Percentiles rank a stretch among this genome's conserved stretches.
These are phyloP conservation scores for Darevskia mixta DNA, from an alignment of 2,797 vertebrate genomes.

Conservation along the genomic window DNA sequence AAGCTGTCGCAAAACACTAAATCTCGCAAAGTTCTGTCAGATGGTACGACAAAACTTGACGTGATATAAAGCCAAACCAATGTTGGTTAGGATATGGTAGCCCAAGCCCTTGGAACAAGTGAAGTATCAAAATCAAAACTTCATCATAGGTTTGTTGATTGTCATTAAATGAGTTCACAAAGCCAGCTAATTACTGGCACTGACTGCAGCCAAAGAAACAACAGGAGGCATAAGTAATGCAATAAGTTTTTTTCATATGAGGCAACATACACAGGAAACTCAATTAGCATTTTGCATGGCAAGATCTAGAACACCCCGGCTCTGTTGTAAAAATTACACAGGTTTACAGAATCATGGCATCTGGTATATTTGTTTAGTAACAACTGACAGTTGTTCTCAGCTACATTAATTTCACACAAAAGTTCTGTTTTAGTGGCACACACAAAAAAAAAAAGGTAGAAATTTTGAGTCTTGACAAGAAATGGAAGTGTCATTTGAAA, in stretches of 20 bases:
- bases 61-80: no score
- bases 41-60: not conserved
- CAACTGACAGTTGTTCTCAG: conserved; percentile 54
- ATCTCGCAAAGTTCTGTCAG: not conserved
- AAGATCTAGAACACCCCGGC: not conserved
- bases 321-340: not conserved
- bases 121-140: not conserved
- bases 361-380: conserved; percentile 64
- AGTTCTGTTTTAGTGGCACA: conserved; percentile 80
- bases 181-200: not conserved
- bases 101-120: not conserved
- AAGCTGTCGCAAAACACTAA: not conserved
- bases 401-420: conserved; percentile 71
- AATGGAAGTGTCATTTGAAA: conserved; percentile 79
- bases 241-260: not conserved
- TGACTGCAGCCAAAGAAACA: not conserved
- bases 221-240: not conserved
- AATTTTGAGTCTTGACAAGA: conserved; percentile 80
- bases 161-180: not conserved
- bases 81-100: not conserved
- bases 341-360: conserved; percentile 57
- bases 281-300: not conserved
- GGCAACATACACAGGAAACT: not conserved
- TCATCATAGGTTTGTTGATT: no score
- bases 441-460: conserved; percentile 80